Base-by-base conservation (phyloP, 2,888 invertebrate species). In the Baronia brevicornis region DNA sequence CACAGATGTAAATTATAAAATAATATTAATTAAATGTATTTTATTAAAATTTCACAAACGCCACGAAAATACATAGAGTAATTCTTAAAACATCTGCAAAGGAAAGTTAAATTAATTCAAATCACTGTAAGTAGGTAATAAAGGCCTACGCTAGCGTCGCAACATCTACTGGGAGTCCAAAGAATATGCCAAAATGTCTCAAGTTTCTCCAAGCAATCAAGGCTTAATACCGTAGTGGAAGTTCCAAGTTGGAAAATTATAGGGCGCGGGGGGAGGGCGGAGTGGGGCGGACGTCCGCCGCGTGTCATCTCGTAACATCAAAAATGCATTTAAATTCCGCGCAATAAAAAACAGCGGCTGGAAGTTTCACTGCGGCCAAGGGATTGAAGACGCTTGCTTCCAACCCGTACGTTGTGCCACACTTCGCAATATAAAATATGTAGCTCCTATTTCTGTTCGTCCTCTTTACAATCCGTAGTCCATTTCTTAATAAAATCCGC, bases 301-400 rank as follows among this genome's bases (percentile, higher is more conserved):
- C 77, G 80, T 84, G 84, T 84, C 84, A 84, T 84, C 79, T 82
- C 80, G 77, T 79, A 77, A 85, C 85, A 85, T 80, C 85, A 85
- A 84, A 85, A 85, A 85, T 85, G 85, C 85, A 85, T 85, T 85
- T 85, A 84, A 79, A 84, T 82, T 82, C 74, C 63, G 77, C 77
- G 80, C 84, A 84, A 84, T 82, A 82, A 84, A 84, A 84, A 84
- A 82, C 78, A 74, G 77, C 72, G 73, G 70, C 72, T 67, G 65
- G 69, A 82, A 82, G 72, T 80, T 84, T 82, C 66, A 59, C 67
- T 62, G 67, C 72, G 74, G 68, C 68, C 67, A 71, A 71, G 73
- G 79, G 67, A 66, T 68, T 68, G 72, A 61, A 66, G 68, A 65
- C 60, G 68, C 60, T 54, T 60, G 63, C 60, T 50, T 56, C 57